These are phyloP conservation scores for Habropoda laboriosa DNA, from an alignment of 1,140 invertebrate genomes.

Conservation along the genomic window DNA sequence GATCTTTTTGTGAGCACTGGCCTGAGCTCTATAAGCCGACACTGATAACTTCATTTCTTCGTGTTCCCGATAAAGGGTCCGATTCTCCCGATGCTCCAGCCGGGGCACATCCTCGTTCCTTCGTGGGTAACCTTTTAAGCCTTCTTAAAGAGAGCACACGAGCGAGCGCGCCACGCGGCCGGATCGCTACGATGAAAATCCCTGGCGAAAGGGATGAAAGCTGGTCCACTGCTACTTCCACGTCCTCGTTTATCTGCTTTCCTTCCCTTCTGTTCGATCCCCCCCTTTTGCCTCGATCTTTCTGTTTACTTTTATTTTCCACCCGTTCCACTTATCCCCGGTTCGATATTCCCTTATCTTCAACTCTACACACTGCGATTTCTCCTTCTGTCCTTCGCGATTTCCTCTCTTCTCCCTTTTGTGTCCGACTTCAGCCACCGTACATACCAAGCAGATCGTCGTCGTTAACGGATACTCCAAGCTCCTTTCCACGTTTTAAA, in stretches of 20 bases:
- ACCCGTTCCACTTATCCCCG: neutral
- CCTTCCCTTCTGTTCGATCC: neutral
- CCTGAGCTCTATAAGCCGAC: slow-evolving; percentile 91
- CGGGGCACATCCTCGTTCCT: slow-evolving; percentile 69
- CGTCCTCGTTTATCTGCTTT: neutral
- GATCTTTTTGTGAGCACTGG: slow-evolving; percentile 91
- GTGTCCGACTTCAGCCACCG: no score
- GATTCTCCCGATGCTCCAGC: slow-evolving; percentile 63
- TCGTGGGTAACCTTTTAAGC: slow-evolving; percentile 50
- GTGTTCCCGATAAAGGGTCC: slow-evolving; percentile 71
- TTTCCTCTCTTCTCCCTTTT: neutral
- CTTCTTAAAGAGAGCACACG: slow-evolving; percentile 26
- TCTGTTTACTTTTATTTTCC: neutral
- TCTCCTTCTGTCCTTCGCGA: neutral
- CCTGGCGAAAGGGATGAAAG: slow-evolving; percentile 7
- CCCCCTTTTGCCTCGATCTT: no score
- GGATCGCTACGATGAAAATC: slow-evolving; percentile 29
- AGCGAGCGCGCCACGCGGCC: slow-evolving; percentile 14
- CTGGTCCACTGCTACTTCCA: neutral
- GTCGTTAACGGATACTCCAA: neutral
- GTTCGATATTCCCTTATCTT: neutral
- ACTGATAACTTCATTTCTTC: slow-evolving; percentile 90
- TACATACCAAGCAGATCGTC: neutral
- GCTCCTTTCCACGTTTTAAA: neutral
- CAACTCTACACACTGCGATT: neutral